These are phyloP conservation scores for Chanos chanos DNA, from an alignment of 2,797 vertebrate species.

Conservation along the genomic window DNA sequence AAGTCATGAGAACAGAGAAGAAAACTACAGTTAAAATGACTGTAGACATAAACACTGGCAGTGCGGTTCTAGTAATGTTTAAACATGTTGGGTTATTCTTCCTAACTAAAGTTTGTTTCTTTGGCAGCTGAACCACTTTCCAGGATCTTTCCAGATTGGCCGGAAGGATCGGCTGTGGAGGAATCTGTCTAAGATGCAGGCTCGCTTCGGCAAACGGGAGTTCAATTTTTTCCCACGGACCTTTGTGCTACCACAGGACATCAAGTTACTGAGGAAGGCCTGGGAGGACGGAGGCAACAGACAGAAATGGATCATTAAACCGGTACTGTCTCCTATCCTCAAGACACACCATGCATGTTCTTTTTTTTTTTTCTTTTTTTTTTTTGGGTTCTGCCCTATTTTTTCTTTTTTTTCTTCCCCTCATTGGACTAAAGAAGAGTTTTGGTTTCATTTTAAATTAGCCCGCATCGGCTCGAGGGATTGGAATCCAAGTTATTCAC, in stretches of 20 bases:
- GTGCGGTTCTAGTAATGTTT: too few relatives aligned
- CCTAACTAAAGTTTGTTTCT: slow-evolving; percentile 6
- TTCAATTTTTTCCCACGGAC: slow-evolving; percentile 95
- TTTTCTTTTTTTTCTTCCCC: slow-evolving; percentile 8
- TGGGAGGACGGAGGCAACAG: slow-evolving; percentile 84
- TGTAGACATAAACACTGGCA: too few relatives aligned
- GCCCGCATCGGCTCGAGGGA: slow-evolving; percentile 94
- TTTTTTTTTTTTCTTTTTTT: not conserved
- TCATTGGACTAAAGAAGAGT: too few relatives aligned
- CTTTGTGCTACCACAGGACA: slow-evolving; percentile 93
- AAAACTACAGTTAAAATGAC: too few relatives aligned
- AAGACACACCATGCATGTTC: not conserved
- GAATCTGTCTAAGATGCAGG: slow-evolving; percentile 92
- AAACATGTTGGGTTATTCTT: not conserved
- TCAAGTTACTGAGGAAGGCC: slow-evolving; percentile 84
- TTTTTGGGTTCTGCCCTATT: not conserved
- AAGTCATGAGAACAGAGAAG: too few relatives aligned
- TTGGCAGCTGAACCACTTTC: slow-evolving; percentile 92
- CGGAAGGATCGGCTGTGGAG: slow-evolving; percentile 95
- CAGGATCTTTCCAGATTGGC: slow-evolving; percentile 96
- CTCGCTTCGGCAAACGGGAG: slow-evolving; percentile 85
- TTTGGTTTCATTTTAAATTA: too few relatives aligned
- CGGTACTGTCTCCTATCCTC: slow-evolving; percentile 68
- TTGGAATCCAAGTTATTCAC: slow-evolving; percentile 96
- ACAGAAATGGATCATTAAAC: slow-evolving; percentile 98